phyloP scores from a whole-genome alignment of 2,113 vertebrate genomes.

The Hydropotes inermis region DNA sequence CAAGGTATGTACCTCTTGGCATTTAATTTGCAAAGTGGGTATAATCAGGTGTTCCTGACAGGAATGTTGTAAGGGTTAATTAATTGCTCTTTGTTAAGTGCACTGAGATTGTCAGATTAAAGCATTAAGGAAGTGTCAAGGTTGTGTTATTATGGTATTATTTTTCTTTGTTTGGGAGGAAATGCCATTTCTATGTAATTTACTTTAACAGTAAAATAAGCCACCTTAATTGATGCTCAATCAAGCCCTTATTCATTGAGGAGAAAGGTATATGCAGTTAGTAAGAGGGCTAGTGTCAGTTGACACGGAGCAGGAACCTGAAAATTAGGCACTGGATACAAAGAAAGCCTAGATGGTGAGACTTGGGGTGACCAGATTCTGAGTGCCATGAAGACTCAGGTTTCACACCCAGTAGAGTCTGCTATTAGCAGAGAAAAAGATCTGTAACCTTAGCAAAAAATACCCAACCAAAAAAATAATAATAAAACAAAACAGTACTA shows the following conservation, averaged over 20 bases:
- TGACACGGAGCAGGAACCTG: conserved; percentile 24
- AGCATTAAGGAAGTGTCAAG: conserved; percentile 73
- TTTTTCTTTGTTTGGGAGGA: conserved; percentile 74
- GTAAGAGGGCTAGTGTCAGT: conserved; percentile 23
- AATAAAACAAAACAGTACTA: conserved; percentile 21
- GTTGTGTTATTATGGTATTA: conserved; percentile 74
- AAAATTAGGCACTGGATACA: conserved; percentile 58
- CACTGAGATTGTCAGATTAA: conserved; percentile 69
- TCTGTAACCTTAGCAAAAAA: conserved; percentile 9
- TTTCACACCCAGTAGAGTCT: conserved; percentile 32
- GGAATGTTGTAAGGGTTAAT: conserved; percentile 68
- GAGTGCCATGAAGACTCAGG: conserved; percentile 18
- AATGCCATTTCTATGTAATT: conserved; percentile 67
- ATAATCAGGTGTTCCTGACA: conserved; percentile 57
- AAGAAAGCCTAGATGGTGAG: conserved; percentile 64
- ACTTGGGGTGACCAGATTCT: neutral
- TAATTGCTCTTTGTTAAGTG: conserved; percentile 63
- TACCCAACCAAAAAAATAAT: neutral
- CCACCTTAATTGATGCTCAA: conserved; percentile 33
- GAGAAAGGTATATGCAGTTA: conserved; percentile 54
- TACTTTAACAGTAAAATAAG: conserved; percentile 67
- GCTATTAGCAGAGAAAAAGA: conserved; percentile 8
- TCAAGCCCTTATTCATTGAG: conserved; percentile 55
- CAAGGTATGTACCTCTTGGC: conserved; percentile 14
- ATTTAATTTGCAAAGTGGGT: conserved; percentile 57